phyloP scores from a whole-genome alignment of 2,113 vertebrate species.

The Balaeniceps rex region DNA sequence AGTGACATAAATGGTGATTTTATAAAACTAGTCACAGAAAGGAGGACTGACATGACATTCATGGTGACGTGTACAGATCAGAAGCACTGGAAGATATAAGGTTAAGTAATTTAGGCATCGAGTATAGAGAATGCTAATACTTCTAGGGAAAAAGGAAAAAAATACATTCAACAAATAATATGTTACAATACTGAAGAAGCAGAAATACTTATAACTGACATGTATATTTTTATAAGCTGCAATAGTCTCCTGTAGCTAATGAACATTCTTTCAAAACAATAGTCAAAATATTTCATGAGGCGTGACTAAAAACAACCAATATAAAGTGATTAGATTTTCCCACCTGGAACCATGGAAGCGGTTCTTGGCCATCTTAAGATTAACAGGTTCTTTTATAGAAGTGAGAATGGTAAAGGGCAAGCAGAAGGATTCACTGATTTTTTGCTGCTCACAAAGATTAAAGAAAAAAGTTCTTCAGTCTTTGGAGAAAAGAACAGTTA shows the following conservation, averaged over 20 bases:
- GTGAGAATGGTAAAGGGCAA: neutral
- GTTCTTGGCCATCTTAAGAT: neutral
- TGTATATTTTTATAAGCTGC: neutral
- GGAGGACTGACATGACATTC: neutral
- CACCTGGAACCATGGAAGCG: neutral
- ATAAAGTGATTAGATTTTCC: neutral
- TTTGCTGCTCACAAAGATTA: neutral
- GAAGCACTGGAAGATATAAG: neutral
- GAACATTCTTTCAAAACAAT: neutral
- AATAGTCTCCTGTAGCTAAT: neutral
- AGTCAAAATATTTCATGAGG: neutral
- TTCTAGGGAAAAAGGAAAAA: neutral
- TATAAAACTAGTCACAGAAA: neutral
- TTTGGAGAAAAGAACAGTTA: neutral
- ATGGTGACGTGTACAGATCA: neutral
- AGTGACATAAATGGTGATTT: neutral
- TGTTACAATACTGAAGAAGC: neutral
- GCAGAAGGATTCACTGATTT: neutral
- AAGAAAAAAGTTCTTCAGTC: neutral
- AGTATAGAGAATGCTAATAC: neutral
- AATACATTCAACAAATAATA: neutral
- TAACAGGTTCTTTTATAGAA: neutral
- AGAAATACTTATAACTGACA: neutral
- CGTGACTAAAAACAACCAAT: neutral
- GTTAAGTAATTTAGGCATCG: neutral